Evolutionary conservation across 2,113 vertebrate genomes (phyloP).

Genomic region (Gracilinanus agilis): DNA sequence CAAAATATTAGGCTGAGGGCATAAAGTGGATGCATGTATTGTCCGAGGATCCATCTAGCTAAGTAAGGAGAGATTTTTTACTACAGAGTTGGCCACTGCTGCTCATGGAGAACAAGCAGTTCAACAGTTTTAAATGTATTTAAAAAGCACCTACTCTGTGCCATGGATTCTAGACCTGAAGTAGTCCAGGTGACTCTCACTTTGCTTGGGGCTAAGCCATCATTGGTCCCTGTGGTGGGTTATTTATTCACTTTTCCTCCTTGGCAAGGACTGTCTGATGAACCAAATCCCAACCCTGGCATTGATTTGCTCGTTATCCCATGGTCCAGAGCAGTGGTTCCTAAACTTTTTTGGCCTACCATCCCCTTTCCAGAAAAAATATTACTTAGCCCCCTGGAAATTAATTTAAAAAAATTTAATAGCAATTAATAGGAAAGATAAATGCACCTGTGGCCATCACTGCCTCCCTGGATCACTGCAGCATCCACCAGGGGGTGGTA

Average conservation of each 20-base stretch:
- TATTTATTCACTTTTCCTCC: neutral
- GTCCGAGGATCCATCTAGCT: neutral
- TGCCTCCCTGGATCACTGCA: too few species aligned
- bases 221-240: neutral
- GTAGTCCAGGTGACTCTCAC: neutral
- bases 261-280: neutral
- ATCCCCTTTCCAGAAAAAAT: too few species aligned
- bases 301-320: neutral
- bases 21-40: neutral
- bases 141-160: accelerated
- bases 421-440: too few species aligned
- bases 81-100: neutral
- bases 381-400: too few species aligned
- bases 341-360: too few species aligned
- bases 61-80: neutral
- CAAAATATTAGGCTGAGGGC: neutral
- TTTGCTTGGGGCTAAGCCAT: neutral
- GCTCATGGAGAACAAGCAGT: neutral
- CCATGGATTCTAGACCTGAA: neutral
- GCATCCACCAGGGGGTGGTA: too few species aligned
- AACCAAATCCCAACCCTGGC: neutral
- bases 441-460: too few species aligned
- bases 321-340: neutral
- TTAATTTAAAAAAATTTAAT: too few species aligned
- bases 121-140: neutral